Base-by-base conservation (phyloP, 2,797 vertebrate species). In the Spea hammondii region DNA sequence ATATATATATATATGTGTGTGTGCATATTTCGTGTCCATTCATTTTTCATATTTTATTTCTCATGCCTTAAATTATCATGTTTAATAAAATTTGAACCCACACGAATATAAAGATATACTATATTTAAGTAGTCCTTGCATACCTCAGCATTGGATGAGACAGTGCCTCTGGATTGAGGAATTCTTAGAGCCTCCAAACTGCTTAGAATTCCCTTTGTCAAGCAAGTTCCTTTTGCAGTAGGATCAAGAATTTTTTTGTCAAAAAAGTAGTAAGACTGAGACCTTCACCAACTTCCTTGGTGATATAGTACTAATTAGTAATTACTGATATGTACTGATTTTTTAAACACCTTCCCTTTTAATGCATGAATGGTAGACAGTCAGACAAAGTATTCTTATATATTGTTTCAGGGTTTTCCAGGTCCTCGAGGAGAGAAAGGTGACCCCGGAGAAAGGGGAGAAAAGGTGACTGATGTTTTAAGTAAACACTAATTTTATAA, bases 371-470 rank as follows among this genome's bases (percentile, higher is more conserved):
- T n/a, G 69, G 9, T 62, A 55, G 51, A 11, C 50, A 74, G 75
- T 65, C 48, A 77, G 74, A 73, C 64, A 82, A 64, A 65, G 44
- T 70, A 64, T 82, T 49, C 65, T 68, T 94, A 89, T 92, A 93
- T 89, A 77, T 92, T 94, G 94, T 93, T 93, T 80, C 93, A 99
- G 98, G 98, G 98, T 87, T 97, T 96, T 83, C 94, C 94, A 85
- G 98, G 98, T 89, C 95, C 96, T 91, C 95, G 91, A 88, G 97
- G 97, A 90, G 97, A 99, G 86, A 99, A 98, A 91, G 98, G 98
- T 89, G 95, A 97, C 92, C 83, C 89, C 87, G 97, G 98, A 92
- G 98, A 98, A 88, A 98, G 94, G 93, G 98, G 98, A 93, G 98
- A 99, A 95, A 99, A 99, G 98, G 98, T 99, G 93, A 94, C 82